Evolutionary conservation across 2,113 vertebrate species (phyloP).

Genomic region (Saguinus imperator): DNA sequence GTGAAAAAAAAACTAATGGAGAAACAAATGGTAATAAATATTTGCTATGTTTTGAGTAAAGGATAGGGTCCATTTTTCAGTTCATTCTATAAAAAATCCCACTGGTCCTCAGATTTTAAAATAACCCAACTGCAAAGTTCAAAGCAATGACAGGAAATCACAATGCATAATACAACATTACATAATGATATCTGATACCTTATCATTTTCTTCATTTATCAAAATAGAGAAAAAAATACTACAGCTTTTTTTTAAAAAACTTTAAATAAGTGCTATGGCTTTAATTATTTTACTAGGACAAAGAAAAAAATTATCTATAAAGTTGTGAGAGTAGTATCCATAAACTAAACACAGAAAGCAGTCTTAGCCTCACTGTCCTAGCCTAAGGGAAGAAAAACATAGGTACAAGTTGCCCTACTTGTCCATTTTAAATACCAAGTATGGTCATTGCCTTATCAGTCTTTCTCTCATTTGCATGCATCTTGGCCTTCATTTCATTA

Average conservation of each 20-base stretch:
- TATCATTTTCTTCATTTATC: neutral
- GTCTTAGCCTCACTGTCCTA: neutral
- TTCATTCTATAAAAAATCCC: neutral
- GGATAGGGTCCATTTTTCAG: neutral
- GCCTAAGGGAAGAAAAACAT: neutral
- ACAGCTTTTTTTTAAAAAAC: neutral
- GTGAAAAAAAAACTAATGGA: conserved; percentile 27
- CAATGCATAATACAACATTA: neutral
- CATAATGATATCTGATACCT: neutral
- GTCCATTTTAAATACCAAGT: conserved; percentile 1
- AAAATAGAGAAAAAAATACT: neutral
- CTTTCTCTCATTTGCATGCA: conserved; percentile 48
- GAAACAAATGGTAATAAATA: neutral
- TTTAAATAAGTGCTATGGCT: neutral
- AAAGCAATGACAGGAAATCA: neutral
- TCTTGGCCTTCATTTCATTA: conserved; percentile 62
- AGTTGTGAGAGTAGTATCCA: neutral
- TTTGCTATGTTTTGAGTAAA: neutral
- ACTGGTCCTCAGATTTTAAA: neutral
- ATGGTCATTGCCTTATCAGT: conserved; percentile 4
- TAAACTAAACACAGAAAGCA: neutral
- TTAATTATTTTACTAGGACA: neutral
- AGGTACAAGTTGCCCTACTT: neutral
- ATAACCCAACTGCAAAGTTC: neutral
- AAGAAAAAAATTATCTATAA: neutral